Percentiles rank a stretch among this genome's conserved stretches.
Conservation (phyloP, 2,888 invertebrate species). For the Spilarctia lutea region DNA sequence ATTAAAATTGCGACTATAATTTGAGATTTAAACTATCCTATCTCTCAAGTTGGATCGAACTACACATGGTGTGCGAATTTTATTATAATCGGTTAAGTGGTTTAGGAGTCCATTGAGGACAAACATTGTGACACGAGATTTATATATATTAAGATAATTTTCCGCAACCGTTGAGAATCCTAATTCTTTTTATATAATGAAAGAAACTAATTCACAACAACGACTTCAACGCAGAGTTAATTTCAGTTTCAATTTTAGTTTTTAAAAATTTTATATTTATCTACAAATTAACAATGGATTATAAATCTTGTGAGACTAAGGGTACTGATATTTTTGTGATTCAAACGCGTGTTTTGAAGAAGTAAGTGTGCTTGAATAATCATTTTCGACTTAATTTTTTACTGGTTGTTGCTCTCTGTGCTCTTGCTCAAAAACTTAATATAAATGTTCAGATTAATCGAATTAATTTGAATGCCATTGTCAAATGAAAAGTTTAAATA, state of each 20-base stretch:
- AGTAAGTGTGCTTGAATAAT: background rate
- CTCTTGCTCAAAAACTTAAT: background rate
- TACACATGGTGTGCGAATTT: too few relatives aligned
- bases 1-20: too few relatives aligned
- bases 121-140: too few relatives aligned
- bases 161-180: background rate
- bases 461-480: background rate
- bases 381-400: background rate
- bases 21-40: too few relatives aligned
- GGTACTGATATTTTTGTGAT: too few relatives aligned
- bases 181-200: background rate
- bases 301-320: background rate
- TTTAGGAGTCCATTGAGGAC: too few relatives aligned
- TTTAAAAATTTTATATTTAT: background rate
- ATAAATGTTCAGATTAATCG: background rate
- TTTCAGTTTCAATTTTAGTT: background rate
- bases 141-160: background rate
- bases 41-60: too few relatives aligned
- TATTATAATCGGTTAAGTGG: too few relatives aligned
- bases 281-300: too few relatives aligned
- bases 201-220: background rate
- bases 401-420: background rate
- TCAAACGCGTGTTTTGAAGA: background rate
- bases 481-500: background rate
- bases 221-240: background rate